These are phyloP conservation scores for Sciurus niger DNA, from an alignment of 2,113 vertebrate species.

Conservation along the genomic window DNA sequence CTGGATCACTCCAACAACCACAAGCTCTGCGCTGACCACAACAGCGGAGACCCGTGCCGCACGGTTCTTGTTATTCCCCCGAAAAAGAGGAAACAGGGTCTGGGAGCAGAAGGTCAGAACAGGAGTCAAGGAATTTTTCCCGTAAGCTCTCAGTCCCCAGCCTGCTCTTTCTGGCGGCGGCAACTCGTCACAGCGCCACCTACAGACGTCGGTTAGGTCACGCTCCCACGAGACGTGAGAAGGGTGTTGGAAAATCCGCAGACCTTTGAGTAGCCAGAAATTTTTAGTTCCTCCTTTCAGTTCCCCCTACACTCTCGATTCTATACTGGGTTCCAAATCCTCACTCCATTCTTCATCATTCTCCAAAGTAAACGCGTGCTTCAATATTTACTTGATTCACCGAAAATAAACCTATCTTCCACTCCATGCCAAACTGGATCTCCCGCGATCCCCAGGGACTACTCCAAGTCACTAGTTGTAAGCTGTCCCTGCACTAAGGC, in stretches of 20 bases:
- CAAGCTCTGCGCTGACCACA: background rate
- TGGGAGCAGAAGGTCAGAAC: background rate
- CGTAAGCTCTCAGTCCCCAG: background rate
- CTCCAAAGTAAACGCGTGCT: background rate
- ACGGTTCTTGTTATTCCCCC: background rate
- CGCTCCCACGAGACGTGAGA: background rate
- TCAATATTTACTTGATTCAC: background rate
- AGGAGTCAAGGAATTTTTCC: background rate
- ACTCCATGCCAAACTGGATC: background rate
- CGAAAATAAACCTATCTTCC: background rate
- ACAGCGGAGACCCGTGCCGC: background rate
- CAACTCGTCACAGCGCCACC: conserved; percentile 75
- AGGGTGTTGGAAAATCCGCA: background rate
- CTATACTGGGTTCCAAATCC: background rate
- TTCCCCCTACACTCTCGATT: background rate
- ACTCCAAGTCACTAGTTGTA: background rate
- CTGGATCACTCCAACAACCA: background rate
- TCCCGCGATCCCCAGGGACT: rapidly evolving
- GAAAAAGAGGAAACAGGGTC: background rate
- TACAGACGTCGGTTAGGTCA: conserved; percentile 46
- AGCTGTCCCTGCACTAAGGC: background rate
- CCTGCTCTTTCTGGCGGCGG: background rate
- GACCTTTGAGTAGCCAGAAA: background rate
- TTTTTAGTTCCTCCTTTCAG: background rate
- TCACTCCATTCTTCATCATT: background rate